phyloP scores from a whole-genome alignment of 2,797 vertebrate genomes.

The Sylvilagus floridanus region DNA sequence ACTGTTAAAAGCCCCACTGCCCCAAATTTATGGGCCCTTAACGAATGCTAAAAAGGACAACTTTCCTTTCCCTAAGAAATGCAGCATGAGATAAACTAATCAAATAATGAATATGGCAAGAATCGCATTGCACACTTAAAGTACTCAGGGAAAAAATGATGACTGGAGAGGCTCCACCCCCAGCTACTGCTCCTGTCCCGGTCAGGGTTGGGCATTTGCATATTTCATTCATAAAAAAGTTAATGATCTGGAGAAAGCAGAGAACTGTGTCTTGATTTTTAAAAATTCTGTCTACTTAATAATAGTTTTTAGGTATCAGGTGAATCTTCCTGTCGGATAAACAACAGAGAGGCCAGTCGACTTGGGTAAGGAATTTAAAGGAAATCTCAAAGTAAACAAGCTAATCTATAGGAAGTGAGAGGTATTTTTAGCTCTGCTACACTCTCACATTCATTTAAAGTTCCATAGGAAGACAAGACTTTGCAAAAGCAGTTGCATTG shows the following conservation, averaged over 20 bases:
- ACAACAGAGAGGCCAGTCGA: background rate
- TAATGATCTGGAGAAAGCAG: background rate
- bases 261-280: background rate
- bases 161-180: background rate
- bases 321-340: background rate
- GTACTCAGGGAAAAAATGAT: conserved; percentile 55
- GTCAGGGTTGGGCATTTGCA: background rate
- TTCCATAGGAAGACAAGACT: background rate
- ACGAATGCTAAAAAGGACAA: conserved; percentile 72
- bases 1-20: background rate
- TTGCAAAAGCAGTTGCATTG: background rate
- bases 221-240: conserved; percentile 60
- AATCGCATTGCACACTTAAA: conserved; percentile 70
- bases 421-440: conserved; percentile 41
- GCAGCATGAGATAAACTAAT: conserved; percentile 78
- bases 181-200: conserved; percentile 26
- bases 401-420: background rate
- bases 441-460: conserved; percentile 35
- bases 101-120: conserved; percentile 78
- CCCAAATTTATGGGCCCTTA: conserved; percentile 77
- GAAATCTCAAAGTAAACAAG: conserved; percentile 61
- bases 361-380: background rate
- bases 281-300: background rate
- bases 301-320: background rate
- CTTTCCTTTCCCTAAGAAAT: conserved; percentile 56